Evolutionary conservation across 2,113 vertebrate species (phyloP).

Genomic region (Catharus bicknelli): DNA sequence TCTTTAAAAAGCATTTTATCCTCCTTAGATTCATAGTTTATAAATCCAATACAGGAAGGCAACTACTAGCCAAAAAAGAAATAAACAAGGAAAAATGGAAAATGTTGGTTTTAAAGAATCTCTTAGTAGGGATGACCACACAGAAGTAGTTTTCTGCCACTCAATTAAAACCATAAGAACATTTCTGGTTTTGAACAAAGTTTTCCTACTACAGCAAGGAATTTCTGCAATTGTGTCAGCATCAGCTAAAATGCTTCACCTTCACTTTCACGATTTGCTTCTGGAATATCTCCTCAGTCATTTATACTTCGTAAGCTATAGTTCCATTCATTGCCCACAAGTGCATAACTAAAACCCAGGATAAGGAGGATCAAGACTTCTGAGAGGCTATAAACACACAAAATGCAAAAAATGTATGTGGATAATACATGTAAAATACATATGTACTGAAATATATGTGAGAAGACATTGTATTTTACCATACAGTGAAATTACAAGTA

Average conservation of each 20-base stretch:
- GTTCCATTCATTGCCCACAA: neutral
- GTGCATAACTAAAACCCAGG: neutral
- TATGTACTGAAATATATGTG: neutral
- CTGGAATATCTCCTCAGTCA: neutral
- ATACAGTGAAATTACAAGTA: neutral
- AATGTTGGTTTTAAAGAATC: constrained; percentile 39
- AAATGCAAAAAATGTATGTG: neutral
- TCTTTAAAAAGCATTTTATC: constrained; percentile 40
- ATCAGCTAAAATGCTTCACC: neutral
- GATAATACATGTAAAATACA: neutral
- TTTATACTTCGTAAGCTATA: neutral
- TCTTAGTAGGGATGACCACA: constrained; percentile 23
- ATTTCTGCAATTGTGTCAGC: constrained; percentile 3
- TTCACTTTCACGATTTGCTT: neutral
- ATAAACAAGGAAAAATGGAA: constrained; percentile 36
- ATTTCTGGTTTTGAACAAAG: neutral
- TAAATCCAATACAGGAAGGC: constrained; percentile 19
- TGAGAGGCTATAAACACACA: neutral
- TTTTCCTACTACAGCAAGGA: constrained; percentile 3
- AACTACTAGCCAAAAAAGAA: constrained; percentile 44
- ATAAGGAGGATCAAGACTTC: neutral
- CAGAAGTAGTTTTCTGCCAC: constrained; percentile 26
- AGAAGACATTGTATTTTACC: neutral
- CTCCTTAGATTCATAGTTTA: constrained; percentile 2
- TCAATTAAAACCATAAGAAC: constrained; percentile 53